Percentiles rank a stretch among this genome's conserved stretches.
Evolutionary conservation across 2,797 vertebrate genomes (phyloP).

Genomic region (Sternarchorhynchus goeldii): DNA sequence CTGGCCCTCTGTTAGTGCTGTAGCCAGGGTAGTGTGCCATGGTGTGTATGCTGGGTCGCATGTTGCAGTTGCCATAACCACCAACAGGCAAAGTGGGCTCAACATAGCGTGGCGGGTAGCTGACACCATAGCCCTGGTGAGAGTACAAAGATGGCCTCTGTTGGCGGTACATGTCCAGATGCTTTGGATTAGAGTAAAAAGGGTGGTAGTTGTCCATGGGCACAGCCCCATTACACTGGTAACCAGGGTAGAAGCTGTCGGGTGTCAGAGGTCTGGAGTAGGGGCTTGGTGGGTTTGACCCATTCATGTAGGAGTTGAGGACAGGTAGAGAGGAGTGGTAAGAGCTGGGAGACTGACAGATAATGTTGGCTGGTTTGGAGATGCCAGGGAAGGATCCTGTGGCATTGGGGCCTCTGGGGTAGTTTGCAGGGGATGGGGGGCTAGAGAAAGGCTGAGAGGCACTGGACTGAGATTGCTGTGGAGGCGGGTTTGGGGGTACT

Average conservation of each 20-base stretch:
- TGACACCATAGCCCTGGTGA: conserved; percentile 80
- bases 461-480: conserved; percentile 75
- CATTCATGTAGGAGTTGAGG: conserved; percentile 84
- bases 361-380: conserved; percentile 77
- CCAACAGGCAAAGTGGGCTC: conserved; percentile 85
- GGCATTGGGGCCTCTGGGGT: conserved; percentile 79
- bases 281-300: conserved; percentile 78
- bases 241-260: conserved; percentile 80
- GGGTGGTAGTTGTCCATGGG: conserved; percentile 82
- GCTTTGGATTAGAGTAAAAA: conserved; percentile 85
- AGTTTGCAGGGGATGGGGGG: conserved; percentile 76
- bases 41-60: conserved; percentile 77
- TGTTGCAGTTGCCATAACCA: conserved; percentile 80
- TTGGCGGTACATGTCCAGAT: conserved; percentile 84
- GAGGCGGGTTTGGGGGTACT: conserved; percentile 61
- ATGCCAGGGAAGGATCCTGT: conserved; percentile 79
- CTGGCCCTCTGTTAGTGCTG: conserved; percentile 71
- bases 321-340: conserved; percentile 81
- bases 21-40: conserved; percentile 81
- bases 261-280: conserved; percentile 77
- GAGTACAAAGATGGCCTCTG: conserved; percentile 83
- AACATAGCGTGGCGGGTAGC: conserved; percentile 81
- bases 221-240: conserved; percentile 88
- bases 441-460: conserved; percentile 74
- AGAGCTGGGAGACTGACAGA: conserved; percentile 77